Conservation (phyloP, 2,113 vertebrate species). For the Phocoena phocoena region DNA sequence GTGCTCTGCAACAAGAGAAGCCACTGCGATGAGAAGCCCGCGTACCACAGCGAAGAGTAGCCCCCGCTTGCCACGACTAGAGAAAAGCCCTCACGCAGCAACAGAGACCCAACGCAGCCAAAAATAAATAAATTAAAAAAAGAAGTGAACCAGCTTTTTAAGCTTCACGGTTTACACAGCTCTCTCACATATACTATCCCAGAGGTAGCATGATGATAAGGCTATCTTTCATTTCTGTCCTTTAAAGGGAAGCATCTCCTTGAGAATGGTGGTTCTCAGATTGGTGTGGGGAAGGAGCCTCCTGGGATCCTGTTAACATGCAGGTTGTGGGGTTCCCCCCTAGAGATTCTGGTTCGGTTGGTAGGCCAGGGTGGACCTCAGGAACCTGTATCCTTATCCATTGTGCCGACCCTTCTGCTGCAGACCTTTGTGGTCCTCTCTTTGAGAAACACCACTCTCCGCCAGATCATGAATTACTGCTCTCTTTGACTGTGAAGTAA, state of each 20-base stretch:
- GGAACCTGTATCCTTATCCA: background rate
- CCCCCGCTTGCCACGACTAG: too few species aligned
- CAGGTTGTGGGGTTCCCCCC: background rate
- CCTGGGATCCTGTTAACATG: background rate
- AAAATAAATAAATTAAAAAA: too few species aligned
- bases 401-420: background rate
- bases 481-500: background rate
- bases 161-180: background rate
- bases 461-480: rapidly evolving
- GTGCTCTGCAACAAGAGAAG: too few species aligned
- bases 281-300: background rate
- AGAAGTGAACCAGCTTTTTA: background rate
- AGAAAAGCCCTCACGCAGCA: too few species aligned
- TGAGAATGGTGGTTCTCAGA: background rate
- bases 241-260: background rate
- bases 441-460: background rate
- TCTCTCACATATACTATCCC: background rate
- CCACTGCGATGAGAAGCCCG: too few species aligned
- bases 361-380: background rate
- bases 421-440: background rate
- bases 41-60: too few species aligned
- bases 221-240: background rate
- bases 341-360: rapidly evolving
- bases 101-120: too few species aligned
- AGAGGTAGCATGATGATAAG: background rate